Percentiles rank a stretch among this genome's conserved stretches.
These are phyloP conservation scores for Patella pellucida DNA, from an alignment of 2,888 invertebrate genomes.

Conservation along the genomic window DNA sequence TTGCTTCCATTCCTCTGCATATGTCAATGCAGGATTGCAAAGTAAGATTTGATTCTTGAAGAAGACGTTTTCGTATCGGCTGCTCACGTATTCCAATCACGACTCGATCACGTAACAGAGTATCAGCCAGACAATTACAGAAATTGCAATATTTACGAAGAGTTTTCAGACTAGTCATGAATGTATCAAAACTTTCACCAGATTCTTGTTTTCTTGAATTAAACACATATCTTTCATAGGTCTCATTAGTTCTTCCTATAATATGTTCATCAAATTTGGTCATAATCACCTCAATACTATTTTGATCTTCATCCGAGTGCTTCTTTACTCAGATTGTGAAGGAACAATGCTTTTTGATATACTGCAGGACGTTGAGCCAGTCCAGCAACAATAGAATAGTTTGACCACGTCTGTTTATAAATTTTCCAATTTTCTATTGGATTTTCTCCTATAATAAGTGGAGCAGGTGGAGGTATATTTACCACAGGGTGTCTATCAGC, in stretches of 20 bases:
- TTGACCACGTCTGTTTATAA: conserved; percentile 3
- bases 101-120: conserved; percentile 27
- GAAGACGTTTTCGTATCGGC: conserved; percentile 13
- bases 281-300: conserved; percentile 1
- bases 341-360: background rate
- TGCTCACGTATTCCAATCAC: conserved; percentile 16
- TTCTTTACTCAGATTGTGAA: background rate
- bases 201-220: conserved; percentile 31
- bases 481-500: too few species aligned
- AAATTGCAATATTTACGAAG: conserved; percentile 35
- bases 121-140: conserved; percentile 28
- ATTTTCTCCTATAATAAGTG: background rate
- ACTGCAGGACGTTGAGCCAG: background rate
- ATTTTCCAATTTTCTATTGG: conserved; percentile 7
- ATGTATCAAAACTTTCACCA: conserved; percentile 26
- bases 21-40: conserved; percentile 26
- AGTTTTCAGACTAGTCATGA: conserved; percentile 22
- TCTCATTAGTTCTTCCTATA: conserved; percentile 29
- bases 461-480: conserved; percentile 5
- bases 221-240: conserved; percentile 37
- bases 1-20: conserved; percentile 19
- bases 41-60: conserved; percentile 20
- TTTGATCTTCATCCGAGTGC: background rate
- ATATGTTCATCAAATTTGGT: conserved; percentile 14
- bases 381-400: too few species aligned